phyloP scores from a whole-genome alignment of 2,113 vertebrate species.

The Takifugu flavidus region DNA sequence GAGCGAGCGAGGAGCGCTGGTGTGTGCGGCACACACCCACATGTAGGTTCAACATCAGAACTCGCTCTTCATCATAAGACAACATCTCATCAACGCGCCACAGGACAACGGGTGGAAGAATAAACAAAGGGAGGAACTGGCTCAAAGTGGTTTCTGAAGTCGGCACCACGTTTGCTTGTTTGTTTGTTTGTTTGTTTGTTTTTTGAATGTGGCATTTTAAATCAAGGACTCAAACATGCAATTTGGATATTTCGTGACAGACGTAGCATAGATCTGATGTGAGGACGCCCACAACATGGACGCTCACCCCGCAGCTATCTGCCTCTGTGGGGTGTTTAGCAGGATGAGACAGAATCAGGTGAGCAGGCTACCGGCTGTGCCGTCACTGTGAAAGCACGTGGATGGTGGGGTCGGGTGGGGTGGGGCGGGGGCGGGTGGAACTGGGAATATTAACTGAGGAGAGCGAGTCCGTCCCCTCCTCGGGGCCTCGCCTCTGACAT shows the following conservation, averaged over 20 bases:
- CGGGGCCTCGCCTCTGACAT: constrained; percentile 29
- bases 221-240: neutral
- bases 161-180: neutral
- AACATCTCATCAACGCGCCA: neutral
- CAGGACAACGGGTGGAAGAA: constrained; percentile 44
- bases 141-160: neutral
- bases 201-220: neutral
- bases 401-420: constrained; percentile 1
- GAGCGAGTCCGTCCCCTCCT: constrained; percentile 31
- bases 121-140: constrained; percentile 26
- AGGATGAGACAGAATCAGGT: constrained; percentile 33
- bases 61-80: constrained; percentile 2
- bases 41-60: constrained; percentile 28
- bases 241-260: neutral
- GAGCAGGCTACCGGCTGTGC: constrained; percentile 15
- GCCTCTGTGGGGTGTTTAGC: neutral
- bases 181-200: neutral
- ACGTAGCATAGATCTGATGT: neutral
- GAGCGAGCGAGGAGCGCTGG: constrained; percentile 32
- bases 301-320: neutral
- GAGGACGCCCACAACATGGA: too few species aligned
- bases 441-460: constrained; percentile 34
- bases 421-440: constrained; percentile 3
- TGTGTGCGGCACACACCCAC: constrained; percentile 27
- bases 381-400: constrained; percentile 15